phyloP scores from a whole-genome alignment of 2,797 vertebrate genomes.

The Crax fasciolata region DNA sequence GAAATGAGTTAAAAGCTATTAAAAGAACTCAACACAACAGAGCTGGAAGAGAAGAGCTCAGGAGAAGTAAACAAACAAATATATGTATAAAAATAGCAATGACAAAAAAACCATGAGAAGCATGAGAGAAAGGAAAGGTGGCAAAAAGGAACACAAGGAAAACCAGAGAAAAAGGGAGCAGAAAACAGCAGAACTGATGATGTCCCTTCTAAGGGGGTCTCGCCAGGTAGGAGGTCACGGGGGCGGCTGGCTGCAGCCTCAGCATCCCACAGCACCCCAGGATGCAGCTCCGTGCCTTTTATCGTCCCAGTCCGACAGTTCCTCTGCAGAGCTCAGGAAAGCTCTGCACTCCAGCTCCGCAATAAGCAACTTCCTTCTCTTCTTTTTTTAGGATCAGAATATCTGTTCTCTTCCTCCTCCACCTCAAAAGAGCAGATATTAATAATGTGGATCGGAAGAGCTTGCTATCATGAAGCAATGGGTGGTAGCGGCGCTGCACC shows the following conservation, averaged over 20 bases:
- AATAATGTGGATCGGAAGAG: slow-evolving; percentile 52
- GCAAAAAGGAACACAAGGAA: neutral
- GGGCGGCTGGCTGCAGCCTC: accelerated
- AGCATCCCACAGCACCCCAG: neutral
- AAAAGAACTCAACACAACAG: neutral
- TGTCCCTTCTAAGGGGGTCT: neutral
- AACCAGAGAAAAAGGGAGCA: neutral
- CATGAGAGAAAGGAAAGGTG: neutral
- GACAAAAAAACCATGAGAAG: neutral
- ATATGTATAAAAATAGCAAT: accelerated
- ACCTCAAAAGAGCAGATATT: slow-evolving; percentile 63
- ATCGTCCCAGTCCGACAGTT: slow-evolving; percentile 35
- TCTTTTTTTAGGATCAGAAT: slow-evolving; percentile 56
- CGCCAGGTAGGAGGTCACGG: accelerated
- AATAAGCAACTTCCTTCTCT: slow-evolving; percentile 61
- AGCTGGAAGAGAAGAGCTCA: neutral
- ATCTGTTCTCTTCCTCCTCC: slow-evolving; percentile 71
- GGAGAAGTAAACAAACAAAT: neutral
- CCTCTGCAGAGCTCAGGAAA: slow-evolving; percentile 30
- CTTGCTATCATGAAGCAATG: slow-evolving; percentile 13
- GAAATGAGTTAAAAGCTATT: neutral
- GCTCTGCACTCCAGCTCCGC: neutral
- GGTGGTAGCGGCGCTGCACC: slow-evolving; percentile 50
- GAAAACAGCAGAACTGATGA: neutral
- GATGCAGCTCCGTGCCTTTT: neutral